These are phyloP conservation scores for Dicrurus megarhynchus DNA, from an alignment of 2,113 vertebrate species.

Conservation along the genomic window DNA sequence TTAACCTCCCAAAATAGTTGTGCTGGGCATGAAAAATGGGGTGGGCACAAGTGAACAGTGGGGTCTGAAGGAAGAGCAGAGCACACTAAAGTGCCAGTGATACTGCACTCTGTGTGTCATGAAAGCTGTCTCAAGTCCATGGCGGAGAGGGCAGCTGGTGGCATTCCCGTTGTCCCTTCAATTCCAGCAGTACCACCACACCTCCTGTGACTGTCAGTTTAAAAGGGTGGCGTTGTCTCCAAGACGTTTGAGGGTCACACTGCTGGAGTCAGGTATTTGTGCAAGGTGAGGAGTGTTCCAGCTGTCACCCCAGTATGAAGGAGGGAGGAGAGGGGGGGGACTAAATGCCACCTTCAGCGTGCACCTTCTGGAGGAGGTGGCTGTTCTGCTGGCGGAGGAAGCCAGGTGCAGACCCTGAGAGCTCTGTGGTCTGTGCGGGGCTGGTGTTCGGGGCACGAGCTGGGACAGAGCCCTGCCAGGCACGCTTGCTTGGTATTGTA, in stretches of 20 bases:
- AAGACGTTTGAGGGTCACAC: background rate
- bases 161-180: background rate
- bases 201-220: background rate
- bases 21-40: background rate
- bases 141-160: background rate
- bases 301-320: background rate
- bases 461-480: background rate
- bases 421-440: background rate
- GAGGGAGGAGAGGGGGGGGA: background rate
- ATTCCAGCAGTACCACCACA: background rate
- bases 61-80: background rate
- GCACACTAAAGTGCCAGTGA: background rate
- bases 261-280: background rate
- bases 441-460: background rate
- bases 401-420: background rate
- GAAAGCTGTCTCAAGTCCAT: background rate
- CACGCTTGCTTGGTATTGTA: background rate
- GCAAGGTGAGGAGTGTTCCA: background rate
- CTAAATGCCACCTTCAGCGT: rapidly evolving
- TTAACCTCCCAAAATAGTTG: background rate
- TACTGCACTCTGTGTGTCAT: background rate
- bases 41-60: background rate
- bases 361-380: background rate
- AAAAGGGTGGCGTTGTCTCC: background rate
- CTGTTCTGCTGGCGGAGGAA: background rate